Evolutionary conservation across 2,888 invertebrate species (phyloP).

Genomic region (Diadegma fenestrale): DNA sequence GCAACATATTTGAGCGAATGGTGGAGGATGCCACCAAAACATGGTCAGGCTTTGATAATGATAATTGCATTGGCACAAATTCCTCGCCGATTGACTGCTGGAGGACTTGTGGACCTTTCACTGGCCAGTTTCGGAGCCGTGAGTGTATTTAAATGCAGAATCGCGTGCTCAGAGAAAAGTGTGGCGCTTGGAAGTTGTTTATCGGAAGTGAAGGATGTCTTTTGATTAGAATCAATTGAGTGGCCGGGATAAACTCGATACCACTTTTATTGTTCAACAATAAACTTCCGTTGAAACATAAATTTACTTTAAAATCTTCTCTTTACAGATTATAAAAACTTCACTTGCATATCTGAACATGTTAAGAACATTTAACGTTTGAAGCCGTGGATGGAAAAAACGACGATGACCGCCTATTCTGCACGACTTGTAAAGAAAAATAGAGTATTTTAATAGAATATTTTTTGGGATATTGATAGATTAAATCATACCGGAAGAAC

Average conservation of each 20-base stretch:
- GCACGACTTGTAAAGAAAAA: not conserved
- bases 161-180: not conserved
- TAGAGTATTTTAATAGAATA: not conserved
- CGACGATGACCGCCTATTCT: not conserved
- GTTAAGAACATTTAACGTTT: not conserved
- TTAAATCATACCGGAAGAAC: not conserved
- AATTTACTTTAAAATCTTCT: not conserved
- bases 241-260: not conserved
- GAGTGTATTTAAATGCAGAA: not conserved
- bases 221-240: not conserved
- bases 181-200: not conserved
- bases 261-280: not conserved
- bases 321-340: not conserved
- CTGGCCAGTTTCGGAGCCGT: not conserved
- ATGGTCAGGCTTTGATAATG: not conserved
- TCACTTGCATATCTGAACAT: not conserved
- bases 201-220: not conserved
- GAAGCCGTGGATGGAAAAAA: not conserved
- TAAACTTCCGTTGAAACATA: not conserved
- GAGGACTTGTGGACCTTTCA: not conserved
- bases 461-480: not conserved
- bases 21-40: constrained; percentile 66
- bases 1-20: constrained; percentile 77
- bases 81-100: not conserved
- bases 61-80: not conserved